Base-by-base conservation (phyloP, 2,888 invertebrate species). In the Epistrophella euchroma region DNA sequence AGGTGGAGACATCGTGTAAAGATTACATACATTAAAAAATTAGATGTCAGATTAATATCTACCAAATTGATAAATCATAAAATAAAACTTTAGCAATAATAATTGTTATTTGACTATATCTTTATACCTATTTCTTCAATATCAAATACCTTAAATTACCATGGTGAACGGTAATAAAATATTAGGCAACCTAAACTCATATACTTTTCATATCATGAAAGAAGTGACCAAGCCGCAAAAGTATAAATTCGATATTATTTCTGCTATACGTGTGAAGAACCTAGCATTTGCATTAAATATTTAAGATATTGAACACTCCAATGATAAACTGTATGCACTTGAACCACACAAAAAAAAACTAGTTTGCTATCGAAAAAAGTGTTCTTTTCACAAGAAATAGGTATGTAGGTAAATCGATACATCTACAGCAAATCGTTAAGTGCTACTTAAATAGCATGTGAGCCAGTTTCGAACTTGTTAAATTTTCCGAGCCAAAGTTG, bases 401-500 rank as follows among this genome's bases (percentile, higher is more conserved):
- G 25, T 56, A 62, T 45, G 35, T 32, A 25, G 58, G 25, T 56
- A 62, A 55, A 45, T 43, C 22, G 32, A n/a, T n/a, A n/a, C n/a
- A n/a, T n/a, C 32, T 52, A 22, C 10, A 37, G 28, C n/a, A 35
- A 43, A 60, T 13, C 35, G 15, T 17, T 45, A 17, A 7, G n/a
- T 17, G 45, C 2, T 4, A 45, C n/a, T 11, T 45, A 17, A 45
- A 19, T 19, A 19, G 19, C 40, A 40, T 70, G 74, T 70, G 74
- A 52, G 37, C 70, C 74, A 52, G 37, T 40, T 35, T 19, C 7
- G 7, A 58, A 19, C 19, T 58, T 58, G 37, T n/a, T 37, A 58
- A 47, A 58, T 37, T 19, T 37, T 37, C 58, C 45, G 19, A 47
- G 13, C 37, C 62, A 58, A 74, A 80, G 80, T 74, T 80, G 68